Evolutionary conservation across 2,797 vertebrate species (phyloP), one percentile per base, ranked within the genome.

Genomic region (Australoheros facetus): DNA sequence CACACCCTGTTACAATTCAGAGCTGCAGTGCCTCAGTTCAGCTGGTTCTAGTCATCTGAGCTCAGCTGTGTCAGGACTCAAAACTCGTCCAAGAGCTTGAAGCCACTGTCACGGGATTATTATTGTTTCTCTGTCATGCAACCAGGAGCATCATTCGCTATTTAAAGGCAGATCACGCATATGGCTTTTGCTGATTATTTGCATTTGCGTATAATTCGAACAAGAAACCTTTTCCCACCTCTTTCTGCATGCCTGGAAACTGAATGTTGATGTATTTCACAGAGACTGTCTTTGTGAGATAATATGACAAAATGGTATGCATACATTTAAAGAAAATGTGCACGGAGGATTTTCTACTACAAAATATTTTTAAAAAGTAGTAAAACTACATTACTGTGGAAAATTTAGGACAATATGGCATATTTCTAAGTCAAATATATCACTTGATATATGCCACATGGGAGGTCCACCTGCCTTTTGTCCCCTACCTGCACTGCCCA

Each of bases 111-210:
- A 77, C 42, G 66, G 71, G 62, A 87, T 54, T 32, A 13, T 80
- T 80, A 71, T 86, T 84, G 82, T 88, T 89, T 87, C 79, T 62
- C 75, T 82, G 53, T 79, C 82, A 85, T 69, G 79, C 75, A 56
- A 75, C 71, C 77, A 19, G 72, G 70, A 66, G 37, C 30, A 60
- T 56, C 53, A 69, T 83, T 88, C 83, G 84, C 87, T 74, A 77
- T 86, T 81, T 72, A 72, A 28, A 34, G 71, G 66, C 55, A 11
- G 45, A 80, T 88, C 83, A 84, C 79, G 87, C 80, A 81, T 82
- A 71, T 26, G 12, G 45, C 51, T 73, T 72, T 71, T 59, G 28
- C 55, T 48, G 70, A 79, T 81, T 55, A 34, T 59, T 70, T 42
- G 56, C 56, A 82, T 83, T 88, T 85, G 78, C 3, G 53, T 79